These are phyloP conservation scores for Peromyscus polionotus DNA, from an alignment of 2,113 vertebrate species.

Conservation along the genomic window DNA sequence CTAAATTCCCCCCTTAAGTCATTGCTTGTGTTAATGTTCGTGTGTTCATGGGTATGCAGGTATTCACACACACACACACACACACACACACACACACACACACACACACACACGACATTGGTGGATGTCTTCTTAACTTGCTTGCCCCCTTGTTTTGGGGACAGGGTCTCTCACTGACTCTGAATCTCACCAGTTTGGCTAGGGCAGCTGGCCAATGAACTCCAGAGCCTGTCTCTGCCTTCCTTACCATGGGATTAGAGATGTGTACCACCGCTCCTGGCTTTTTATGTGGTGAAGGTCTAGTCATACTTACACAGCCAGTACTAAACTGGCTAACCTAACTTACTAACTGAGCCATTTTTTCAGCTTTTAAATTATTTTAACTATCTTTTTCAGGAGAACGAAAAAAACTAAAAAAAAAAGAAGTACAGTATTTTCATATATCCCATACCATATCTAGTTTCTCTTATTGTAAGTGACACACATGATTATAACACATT, in stretches of 20 bases:
- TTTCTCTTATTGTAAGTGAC: background rate
- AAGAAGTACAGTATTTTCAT: background rate
- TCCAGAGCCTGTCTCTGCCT: background rate
- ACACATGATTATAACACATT: background rate
- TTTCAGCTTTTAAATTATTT: background rate
- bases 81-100: too few relatives aligned
- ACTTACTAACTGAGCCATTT: background rate
- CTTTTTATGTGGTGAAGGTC: background rate
- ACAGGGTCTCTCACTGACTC: background rate
- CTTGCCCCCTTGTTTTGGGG: background rate
- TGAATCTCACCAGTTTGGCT: background rate
- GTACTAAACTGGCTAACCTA: too few relatives aligned
- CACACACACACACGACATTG: too few relatives aligned
- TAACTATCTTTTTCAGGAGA: background rate
- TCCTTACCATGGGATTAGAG: background rate
- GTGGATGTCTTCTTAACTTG: background rate
- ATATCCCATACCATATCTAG: background rate
- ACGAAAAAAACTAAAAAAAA: background rate
- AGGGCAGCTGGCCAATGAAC: too few relatives aligned
- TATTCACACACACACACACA: rapidly evolving
- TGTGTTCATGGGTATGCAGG: background rate
- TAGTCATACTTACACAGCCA: background rate
- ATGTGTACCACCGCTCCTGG: background rate
- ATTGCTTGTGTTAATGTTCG: background rate
- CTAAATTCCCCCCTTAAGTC: background rate